Evolutionary conservation across 1,140 invertebrate species (phyloP).

Genomic region (Psilanteris sp.): DNA sequence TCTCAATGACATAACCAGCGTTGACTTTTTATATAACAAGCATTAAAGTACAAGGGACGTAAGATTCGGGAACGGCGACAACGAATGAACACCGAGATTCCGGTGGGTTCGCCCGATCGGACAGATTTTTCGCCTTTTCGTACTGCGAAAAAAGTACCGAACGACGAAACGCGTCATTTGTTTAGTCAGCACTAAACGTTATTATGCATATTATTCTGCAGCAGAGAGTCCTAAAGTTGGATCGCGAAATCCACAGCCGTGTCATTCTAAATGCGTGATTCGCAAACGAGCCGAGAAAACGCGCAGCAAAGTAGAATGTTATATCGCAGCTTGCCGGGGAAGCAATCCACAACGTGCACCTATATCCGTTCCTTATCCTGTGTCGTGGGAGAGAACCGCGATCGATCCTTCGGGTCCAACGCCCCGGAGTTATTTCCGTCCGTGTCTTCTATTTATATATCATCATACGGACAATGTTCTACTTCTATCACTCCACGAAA

Average conservation of each 20-base stretch:
- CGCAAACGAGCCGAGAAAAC: conserved; percentile 8
- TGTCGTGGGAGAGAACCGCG: conserved; percentile 37
- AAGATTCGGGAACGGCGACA: too few species aligned
- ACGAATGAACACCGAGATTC: too few species aligned
- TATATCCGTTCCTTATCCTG: conserved; percentile 45
- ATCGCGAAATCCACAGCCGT: conserved; percentile 5
- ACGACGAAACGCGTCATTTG: too few species aligned
- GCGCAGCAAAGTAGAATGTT: conserved; percentile 15
- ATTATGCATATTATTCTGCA: too few species aligned
- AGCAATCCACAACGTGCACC: conserved; percentile 9
- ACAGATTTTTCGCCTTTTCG: too few species aligned
- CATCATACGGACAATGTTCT: conserved; percentile 75
- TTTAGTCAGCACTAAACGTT: too few species aligned
- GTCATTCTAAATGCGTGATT: conserved; percentile 13
- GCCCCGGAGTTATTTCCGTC: conserved; percentile 74
- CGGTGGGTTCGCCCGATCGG: too few species aligned
- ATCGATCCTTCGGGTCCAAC: conserved; percentile 77
- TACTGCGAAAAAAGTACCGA: too few species aligned
- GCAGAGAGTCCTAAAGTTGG: conserved; percentile 12
- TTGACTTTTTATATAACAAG: too few species aligned
- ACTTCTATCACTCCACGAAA: conserved; percentile 71
- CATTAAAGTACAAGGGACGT: too few species aligned
- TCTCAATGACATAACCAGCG: too few species aligned
- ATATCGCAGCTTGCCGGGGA: conserved; percentile 13
- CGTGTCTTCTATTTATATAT: conserved; percentile 73